Evolutionary conservation across 2,797 vertebrate genomes (phyloP).

Genomic region (Chelmon rostratus): DNA sequence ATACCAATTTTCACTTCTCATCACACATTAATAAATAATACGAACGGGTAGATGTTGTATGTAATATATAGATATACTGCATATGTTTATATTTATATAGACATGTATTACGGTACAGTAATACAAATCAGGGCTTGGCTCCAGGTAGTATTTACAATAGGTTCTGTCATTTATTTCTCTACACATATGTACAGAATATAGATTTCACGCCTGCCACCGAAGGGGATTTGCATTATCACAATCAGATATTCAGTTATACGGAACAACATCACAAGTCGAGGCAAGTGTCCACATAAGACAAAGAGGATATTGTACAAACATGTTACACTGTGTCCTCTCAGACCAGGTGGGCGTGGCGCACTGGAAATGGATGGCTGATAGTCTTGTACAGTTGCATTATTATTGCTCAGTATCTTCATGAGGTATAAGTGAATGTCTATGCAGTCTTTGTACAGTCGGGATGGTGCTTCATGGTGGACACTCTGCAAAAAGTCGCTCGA

Average conservation of each 20-base stretch:
- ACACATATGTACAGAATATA: constrained; percentile 79
- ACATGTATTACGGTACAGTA: constrained; percentile 57
- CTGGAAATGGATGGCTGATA: constrained; percentile 55
- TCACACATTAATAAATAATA: constrained; percentile 70
- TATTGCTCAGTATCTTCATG: constrained; percentile 77
- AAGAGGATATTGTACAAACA: constrained; percentile 57
- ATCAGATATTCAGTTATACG: constrained; percentile 61
- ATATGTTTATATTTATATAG: constrained; percentile 61
- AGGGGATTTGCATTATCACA: constrained; percentile 68
- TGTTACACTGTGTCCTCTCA: constrained; percentile 43
- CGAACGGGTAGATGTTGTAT: constrained; percentile 59
- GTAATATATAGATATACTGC: constrained; percentile 70
- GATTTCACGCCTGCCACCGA: constrained; percentile 67
- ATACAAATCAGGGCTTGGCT: constrained; percentile 68
- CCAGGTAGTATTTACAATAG: constrained; percentile 70
- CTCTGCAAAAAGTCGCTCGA: constrained; percentile 22
- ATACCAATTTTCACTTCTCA: constrained; percentile 59
- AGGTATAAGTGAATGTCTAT: constrained; percentile 74
- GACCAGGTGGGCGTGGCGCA: constrained; percentile 19
- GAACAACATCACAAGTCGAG: constrained; percentile 58
- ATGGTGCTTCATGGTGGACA: constrained; percentile 20
- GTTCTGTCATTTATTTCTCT: constrained; percentile 63
- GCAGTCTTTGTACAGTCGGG: constrained; percentile 50
- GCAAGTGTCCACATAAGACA: constrained; percentile 60
- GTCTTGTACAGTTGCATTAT: constrained; percentile 69